These are phyloP conservation scores for Periparus ater DNA, from an alignment of 2,797 vertebrate species.

Conservation along the genomic window DNA sequence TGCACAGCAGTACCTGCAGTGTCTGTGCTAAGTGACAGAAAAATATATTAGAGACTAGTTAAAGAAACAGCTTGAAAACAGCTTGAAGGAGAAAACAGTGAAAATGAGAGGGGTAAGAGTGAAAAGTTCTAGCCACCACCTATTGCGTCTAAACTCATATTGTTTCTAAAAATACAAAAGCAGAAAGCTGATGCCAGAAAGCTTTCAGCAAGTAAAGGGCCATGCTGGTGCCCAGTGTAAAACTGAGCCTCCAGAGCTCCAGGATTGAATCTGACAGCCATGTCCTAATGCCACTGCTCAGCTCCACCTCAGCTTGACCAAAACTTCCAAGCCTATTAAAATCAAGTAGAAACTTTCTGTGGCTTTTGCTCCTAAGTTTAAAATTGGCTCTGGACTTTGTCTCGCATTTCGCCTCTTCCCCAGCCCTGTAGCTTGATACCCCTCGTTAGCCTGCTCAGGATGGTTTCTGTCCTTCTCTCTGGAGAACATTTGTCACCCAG, in stretches of 20 bases:
- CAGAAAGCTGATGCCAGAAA: background rate
- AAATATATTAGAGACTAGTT: background rate
- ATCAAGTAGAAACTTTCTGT: constrained; percentile 3
- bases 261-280: background rate
- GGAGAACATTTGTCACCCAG: constrained; percentile 71
- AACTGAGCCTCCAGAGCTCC: background rate
- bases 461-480: constrained; percentile 45
- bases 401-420: constrained; percentile 38
- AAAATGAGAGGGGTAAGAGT: background rate
- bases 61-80: background rate
- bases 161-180: background rate
- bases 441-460: constrained; percentile 46
- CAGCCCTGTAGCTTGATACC: constrained; percentile 57
- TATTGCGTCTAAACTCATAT: background rate
- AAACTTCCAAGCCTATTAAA: background rate
- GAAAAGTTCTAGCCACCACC: background rate
- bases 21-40: background rate
- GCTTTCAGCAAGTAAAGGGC: background rate
- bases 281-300: background rate
- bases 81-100: background rate
- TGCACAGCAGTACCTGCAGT: background rate
- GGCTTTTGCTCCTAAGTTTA: constrained; percentile 5
- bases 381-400: constrained; percentile 34
- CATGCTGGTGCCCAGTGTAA: background rate
- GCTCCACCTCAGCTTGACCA: background rate